Percentiles rank a stretch among this genome's conserved stretches.
Evolutionary conservation across 2,797 vertebrate genomes (phyloP).

Genomic region (Mormyrus hasselquistii): DNA sequence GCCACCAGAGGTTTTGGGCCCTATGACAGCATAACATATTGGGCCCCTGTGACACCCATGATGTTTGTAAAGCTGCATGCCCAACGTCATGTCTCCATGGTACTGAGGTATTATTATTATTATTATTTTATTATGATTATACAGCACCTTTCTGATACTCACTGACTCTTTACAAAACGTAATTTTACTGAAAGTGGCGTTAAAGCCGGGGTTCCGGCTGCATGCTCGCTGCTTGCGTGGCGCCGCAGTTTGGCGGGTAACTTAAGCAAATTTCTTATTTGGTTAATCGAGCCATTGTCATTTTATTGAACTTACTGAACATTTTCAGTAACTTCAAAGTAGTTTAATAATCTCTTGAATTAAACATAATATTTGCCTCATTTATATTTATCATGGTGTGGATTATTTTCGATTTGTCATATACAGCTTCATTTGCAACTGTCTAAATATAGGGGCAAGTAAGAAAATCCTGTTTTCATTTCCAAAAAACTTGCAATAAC

Average conservation of each 20-base stretch:
- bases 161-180: neutral
- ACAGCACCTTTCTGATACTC: neutral
- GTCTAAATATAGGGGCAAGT: neutral
- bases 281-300: neutral
- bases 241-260: constrained; percentile 24
- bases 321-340: neutral
- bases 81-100: neutral
- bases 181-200: constrained; percentile 35
- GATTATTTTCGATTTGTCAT: neutral
- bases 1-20: neutral
- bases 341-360: neutral
- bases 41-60: neutral
- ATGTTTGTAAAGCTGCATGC: neutral
- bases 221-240: constrained; percentile 27
- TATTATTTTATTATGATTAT: neutral
- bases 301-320: neutral
- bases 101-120: neutral
- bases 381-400: neutral
- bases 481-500: neutral
- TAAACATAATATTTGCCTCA: neutral
- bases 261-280: neutral
- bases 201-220: constrained; percentile 19
- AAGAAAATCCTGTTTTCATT: neutral
- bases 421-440: neutral
- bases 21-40: neutral